These are phyloP conservation scores for Ennomos fuscantarius DNA, from an alignment of 2,888 invertebrate genomes.

Conservation along the genomic window DNA sequence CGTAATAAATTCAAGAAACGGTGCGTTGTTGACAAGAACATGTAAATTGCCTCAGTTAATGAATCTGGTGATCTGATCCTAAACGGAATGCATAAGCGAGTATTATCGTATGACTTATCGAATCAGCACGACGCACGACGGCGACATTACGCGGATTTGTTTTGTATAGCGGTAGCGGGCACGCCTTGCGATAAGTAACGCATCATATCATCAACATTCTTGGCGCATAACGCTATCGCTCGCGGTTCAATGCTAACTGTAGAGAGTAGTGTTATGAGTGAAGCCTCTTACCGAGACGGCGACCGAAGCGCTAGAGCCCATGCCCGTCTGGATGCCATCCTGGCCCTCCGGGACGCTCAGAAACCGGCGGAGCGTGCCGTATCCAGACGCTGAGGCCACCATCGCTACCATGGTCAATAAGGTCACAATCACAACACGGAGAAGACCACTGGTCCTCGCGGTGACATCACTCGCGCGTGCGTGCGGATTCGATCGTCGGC, in stretches of 20 bases:
- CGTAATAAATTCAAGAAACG: constrained; percentile 24
- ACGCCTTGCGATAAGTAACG: constrained; percentile 54
- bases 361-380: constrained; percentile 81
- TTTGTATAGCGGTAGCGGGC: constrained; percentile 42
- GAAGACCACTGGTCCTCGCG: constrained; percentile 58
- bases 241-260: constrained; percentile 40
- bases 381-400: constrained; percentile 82
- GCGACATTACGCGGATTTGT: constrained; percentile 37
- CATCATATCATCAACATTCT: constrained; percentile 66
- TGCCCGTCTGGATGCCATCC: constrained; percentile 68
- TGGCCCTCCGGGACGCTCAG: constrained; percentile 80
- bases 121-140: constrained; percentile 2
- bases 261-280: constrained; percentile 32
- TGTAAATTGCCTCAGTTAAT: constrained; percentile 36
- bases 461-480: constrained; percentile 72
- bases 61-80: constrained; percentile 39
- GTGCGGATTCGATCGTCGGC: constrained; percentile 43
- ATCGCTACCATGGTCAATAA: constrained; percentile 79
- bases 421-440: constrained; percentile 64
- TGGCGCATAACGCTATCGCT: constrained; percentile 54
- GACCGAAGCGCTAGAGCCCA: constrained; percentile 72
- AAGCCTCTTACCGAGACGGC: constrained; percentile 76
- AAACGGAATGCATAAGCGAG: constrained; percentile 38
- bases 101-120: constrained; percentile 50
- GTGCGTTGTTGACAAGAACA: constrained; percentile 32